phyloP scores from a whole-genome alignment of 2,797 vertebrate genomes.

The Knipowitschia caucasica region DNA sequence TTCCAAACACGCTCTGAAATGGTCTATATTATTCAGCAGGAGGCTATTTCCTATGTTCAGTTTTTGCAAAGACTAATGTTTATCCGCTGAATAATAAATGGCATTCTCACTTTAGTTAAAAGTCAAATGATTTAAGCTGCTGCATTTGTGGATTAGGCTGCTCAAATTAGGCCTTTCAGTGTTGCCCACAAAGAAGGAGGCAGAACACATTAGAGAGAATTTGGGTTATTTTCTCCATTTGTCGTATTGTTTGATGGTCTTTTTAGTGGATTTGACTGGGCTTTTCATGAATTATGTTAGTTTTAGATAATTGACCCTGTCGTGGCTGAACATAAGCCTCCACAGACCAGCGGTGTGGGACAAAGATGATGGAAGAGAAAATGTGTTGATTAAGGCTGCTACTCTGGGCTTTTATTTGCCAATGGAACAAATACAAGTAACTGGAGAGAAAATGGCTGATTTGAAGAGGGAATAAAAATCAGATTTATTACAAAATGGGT shows the following conservation, averaged over 20 bases:
- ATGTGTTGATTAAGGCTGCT: too few species aligned
- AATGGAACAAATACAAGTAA: too few species aligned
- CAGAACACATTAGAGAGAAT: constrained; percentile 45
- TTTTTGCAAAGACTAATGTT: constrained; percentile 74
- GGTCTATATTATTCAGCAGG: constrained; percentile 65
- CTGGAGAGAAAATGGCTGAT: too few species aligned
- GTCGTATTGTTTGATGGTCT: constrained; percentile 40
- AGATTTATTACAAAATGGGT: too few species aligned
- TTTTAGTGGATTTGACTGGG: constrained; percentile 42
- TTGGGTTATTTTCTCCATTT: constrained; percentile 30
- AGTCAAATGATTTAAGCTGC: constrained; percentile 64
- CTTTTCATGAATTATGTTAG: constrained; percentile 36
- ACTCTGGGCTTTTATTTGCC: too few species aligned
- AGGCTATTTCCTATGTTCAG: constrained; percentile 61
- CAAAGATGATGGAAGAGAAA: not conserved
- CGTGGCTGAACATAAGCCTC: not conserved
- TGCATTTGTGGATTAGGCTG: constrained; percentile 61
- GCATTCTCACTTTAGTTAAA: constrained; percentile 58
- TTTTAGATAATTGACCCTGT: constrained; percentile 11
- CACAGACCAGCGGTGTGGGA: not conserved
- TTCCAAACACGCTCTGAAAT: constrained; percentile 57
- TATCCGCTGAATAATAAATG: constrained; percentile 74
- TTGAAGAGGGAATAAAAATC: too few species aligned
- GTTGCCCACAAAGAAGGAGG: constrained; percentile 47
- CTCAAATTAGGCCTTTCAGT: constrained; percentile 60